Conservation (phyloP, 2,888 invertebrate genomes). For the Oscheius sp. region DNA sequence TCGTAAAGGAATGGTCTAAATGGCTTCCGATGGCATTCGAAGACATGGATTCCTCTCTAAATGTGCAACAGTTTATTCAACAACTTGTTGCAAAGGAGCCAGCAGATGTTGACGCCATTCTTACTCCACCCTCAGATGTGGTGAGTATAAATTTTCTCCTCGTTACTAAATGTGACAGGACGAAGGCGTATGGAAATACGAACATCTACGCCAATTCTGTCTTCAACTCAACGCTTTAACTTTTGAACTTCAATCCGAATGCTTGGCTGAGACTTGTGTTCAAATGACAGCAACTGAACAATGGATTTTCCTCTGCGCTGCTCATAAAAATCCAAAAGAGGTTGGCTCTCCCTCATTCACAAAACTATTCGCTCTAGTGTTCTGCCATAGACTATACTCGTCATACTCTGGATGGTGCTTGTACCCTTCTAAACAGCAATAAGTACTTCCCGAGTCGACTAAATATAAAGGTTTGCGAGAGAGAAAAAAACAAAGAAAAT, state of each 20-base stretch:
- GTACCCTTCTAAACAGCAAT: slow-evolving; percentile 96
- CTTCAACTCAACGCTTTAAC: slow-evolving; percentile 99
- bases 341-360: slow-evolving; percentile 42
- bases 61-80: slow-evolving; percentile 98
- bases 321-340: slow-evolving; percentile 99
- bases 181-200: slow-evolving; percentile 94
- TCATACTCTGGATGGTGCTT: slow-evolving; percentile 97
- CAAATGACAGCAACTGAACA: slow-evolving; percentile 99
- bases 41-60: slow-evolving; percentile 98
- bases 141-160: too few relatives aligned
- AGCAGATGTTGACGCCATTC: slow-evolving; percentile 88
- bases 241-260: slow-evolving; percentile 87
- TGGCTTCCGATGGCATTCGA: slow-evolving; percentile 95
- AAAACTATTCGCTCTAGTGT: slow-evolving; percentile 75
- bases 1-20: slow-evolving; percentile 85
- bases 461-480: slow-evolving; percentile 82
- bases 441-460: slow-evolving; percentile 99
- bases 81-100: slow-evolving; percentile 93
- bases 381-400: slow-evolving; percentile 99
- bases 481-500: neutral
- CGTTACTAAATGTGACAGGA: too few relatives aligned
- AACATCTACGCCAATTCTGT: slow-evolving; percentile 94
- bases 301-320: slow-evolving; percentile 99
- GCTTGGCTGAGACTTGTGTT: slow-evolving; percentile 93
- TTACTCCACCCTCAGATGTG: slow-evolving; percentile 85